These are phyloP conservation scores for Accipiter virgatus DNA, from an alignment of 2,113 vertebrate species.

Conservation along the genomic window DNA sequence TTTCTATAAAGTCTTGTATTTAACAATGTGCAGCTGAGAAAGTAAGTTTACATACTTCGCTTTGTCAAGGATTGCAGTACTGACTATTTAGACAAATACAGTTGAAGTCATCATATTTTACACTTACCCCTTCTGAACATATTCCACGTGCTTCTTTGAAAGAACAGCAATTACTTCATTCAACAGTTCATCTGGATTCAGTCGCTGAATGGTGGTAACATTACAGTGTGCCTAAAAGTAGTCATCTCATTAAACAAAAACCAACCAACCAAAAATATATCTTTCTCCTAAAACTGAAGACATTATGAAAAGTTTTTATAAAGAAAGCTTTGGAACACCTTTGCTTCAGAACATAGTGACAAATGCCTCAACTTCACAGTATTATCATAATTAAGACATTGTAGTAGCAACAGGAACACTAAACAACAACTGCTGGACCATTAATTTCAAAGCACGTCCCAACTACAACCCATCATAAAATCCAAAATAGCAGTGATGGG, in stretches of 20 bases:
- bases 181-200: conserved; percentile 87
- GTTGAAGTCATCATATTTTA: background rate
- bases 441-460: background rate
- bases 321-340: background rate
- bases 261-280: background rate
- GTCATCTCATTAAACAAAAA: background rate
- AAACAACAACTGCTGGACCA: background rate
- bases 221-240: conserved; percentile 87
- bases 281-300: background rate
- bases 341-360: background rate
- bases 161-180: conserved; percentile 85
- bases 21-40: background rate
- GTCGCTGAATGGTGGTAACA: conserved; percentile 85
- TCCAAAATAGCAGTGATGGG: background rate
- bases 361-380: background rate
- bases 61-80: background rate
- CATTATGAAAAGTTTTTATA: background rate
- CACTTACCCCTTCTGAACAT: conserved; percentile 89
- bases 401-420: background rate
- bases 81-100: background rate
- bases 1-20: background rate
- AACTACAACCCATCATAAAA: background rate
- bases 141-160: conserved; percentile 85
- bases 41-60: background rate
- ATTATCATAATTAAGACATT: too few species aligned